These are phyloP conservation scores for Horisme vitalbata DNA, from an alignment of 2,888 invertebrate genomes.

Conservation along the genomic window DNA sequence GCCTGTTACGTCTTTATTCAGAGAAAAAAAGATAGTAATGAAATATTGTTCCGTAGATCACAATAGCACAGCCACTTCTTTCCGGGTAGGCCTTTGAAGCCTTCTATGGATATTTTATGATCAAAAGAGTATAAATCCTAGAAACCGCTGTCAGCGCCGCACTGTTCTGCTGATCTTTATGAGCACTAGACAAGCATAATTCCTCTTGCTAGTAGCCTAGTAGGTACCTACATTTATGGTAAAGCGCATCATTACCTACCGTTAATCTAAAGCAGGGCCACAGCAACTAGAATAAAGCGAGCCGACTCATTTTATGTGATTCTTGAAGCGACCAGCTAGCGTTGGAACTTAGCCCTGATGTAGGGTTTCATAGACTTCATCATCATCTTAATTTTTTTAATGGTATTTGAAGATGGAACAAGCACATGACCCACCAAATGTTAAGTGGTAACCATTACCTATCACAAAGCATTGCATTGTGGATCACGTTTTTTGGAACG, in stretches of 20 bases:
- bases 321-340: neutral
- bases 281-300: neutral
- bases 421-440: too few species aligned
- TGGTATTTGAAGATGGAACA: too few species aligned
- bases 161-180: constrained; percentile 23
- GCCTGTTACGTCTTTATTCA: too few species aligned
- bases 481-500: too few species aligned
- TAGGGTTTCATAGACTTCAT: too few species aligned
- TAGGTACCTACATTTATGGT: constrained; percentile 33
- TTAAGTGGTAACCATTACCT: too few species aligned
- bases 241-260: constrained; percentile 46
- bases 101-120: constrained; percentile 18
- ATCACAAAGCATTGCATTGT: too few species aligned
- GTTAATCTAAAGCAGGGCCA: constrained; percentile 44
- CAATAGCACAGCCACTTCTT: too few species aligned
- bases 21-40: too few species aligned
- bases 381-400: too few species aligned
- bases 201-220: constrained; percentile 10
- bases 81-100: constrained; percentile 1
- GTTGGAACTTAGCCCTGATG: too few species aligned
- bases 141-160: constrained; percentile 17
- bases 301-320: constrained; percentile 8
- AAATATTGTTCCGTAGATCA: too few species aligned
- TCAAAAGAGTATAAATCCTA: constrained; percentile 13
- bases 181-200: constrained; percentile 19